Evolutionary conservation across 2,888 invertebrate genomes (phyloP).

Genomic region (Eupeodes latifasciatus): DNA sequence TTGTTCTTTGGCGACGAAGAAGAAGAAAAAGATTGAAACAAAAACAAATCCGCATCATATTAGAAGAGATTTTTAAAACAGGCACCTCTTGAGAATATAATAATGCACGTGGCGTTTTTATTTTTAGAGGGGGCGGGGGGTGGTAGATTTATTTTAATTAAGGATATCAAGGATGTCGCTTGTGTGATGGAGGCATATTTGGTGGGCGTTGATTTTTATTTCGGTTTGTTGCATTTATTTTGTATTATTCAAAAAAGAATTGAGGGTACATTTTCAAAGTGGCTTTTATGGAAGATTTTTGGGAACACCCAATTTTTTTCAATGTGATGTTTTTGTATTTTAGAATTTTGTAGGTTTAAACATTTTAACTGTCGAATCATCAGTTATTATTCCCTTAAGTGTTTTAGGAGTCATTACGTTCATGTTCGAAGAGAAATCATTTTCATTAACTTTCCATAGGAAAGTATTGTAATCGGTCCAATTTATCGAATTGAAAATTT

Average conservation of each 20-base stretch:
- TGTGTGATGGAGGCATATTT: background rate
- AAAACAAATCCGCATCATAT: background rate
- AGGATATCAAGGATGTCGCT: constrained; percentile 29
- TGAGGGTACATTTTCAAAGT: background rate
- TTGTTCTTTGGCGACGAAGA: background rate
- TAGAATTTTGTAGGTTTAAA: too few relatives aligned
- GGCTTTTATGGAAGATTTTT: background rate
- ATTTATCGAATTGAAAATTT: too few relatives aligned
- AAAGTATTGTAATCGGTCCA: too few relatives aligned
- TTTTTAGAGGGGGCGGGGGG: too few relatives aligned
- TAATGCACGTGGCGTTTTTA: constrained; percentile 1
- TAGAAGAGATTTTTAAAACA: background rate
- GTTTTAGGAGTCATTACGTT: too few relatives aligned
- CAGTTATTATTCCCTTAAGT: too few relatives aligned
- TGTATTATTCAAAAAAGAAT: background rate
- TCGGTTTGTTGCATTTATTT: background rate
- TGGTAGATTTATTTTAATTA: constrained; percentile 34
- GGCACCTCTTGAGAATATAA: background rate
- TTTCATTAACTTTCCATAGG: too few relatives aligned
- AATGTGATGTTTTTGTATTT: background rate
- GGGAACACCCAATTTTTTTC: background rate
- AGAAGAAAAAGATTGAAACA: too few relatives aligned
- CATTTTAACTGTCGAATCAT: too few relatives aligned
- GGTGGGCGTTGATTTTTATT: background rate
- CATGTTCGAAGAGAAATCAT: too few relatives aligned